phyloP scores from a whole-genome alignment of 2,888 invertebrate genomes.

The Scaptomyza parva region DNA sequence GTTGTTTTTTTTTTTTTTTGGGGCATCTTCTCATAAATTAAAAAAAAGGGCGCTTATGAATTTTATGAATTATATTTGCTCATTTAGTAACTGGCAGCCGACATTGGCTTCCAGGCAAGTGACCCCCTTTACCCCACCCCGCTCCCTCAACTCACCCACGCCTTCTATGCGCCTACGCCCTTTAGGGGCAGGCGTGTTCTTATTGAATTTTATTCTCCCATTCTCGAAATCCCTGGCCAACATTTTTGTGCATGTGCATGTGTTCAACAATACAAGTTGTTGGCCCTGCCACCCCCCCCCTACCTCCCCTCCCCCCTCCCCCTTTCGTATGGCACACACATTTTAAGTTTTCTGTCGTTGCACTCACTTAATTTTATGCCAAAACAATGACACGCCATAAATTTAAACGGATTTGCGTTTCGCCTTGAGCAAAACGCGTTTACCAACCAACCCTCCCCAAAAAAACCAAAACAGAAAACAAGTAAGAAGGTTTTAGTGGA shows the following conservation, averaged over 20 bases:
- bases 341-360: constrained; percentile 9
- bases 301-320: neutral
- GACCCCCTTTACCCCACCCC: neutral
- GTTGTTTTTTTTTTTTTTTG: too few species aligned
- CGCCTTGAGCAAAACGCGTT: constrained; percentile 62
- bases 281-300: too few species aligned
- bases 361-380: constrained; percentile 81
- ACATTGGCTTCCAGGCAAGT: constrained; percentile 33
- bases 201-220: constrained; percentile 77
- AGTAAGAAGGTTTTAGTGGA: too few species aligned
- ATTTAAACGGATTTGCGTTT: constrained; percentile 77
- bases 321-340: neutral
- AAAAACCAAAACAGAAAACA: too few species aligned
- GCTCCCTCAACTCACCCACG: neutral
- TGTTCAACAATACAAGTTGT: too few species aligned
- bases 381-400: constrained; percentile 81
- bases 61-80: constrained; percentile 70
- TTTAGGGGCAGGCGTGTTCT: constrained; percentile 42
- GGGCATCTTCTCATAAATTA: constrained; percentile 71
- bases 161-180: neutral
- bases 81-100: constrained; percentile 57
- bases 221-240: constrained; percentile 30
- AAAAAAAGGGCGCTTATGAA: constrained; percentile 78
- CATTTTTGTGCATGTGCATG: constrained; percentile 32
- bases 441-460: constrained; percentile 38